Percentiles rank a stretch among this genome's conserved stretches.
These are phyloP conservation scores for Scaptomyza polygonia DNA, from an alignment of 2,888 invertebrate genomes.

Conservation along the genomic window DNA sequence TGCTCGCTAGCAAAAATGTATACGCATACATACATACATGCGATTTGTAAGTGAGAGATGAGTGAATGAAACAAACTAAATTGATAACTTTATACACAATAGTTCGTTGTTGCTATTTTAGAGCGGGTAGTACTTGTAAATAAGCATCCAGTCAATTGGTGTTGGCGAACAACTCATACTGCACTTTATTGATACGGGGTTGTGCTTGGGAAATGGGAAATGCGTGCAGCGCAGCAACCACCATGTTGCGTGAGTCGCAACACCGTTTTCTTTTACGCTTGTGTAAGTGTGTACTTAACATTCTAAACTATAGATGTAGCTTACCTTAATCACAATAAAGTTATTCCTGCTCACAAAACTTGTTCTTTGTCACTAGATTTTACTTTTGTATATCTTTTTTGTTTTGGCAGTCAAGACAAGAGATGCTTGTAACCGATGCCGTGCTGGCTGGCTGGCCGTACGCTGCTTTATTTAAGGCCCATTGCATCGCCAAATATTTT, in stretches of 20 bases:
- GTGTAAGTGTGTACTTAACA: too few species aligned
- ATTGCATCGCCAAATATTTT: constrained; percentile 27
- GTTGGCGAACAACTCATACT: constrained; percentile 4
- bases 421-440: constrained; percentile 13
- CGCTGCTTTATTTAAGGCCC: constrained; percentile 48
- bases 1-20: constrained; percentile 12
- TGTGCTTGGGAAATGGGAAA: not conserved
- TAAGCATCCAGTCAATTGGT: not conserved
- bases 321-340: constrained; percentile 34
- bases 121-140: not conserved
- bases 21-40: constrained; percentile 2
- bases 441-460: not conserved
- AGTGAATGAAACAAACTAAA: constrained; percentile 2
- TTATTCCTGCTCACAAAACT: constrained; percentile 38
- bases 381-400: not conserved
- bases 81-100: constrained; percentile 31
- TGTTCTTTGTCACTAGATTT: constrained; percentile 20
- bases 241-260: constrained; percentile 15
- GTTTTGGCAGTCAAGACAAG: constrained; percentile 19
- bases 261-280: constrained; percentile 30
- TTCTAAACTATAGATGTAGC: constrained; percentile 10
- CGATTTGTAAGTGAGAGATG: constrained; percentile 5
- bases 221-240: constrained; percentile 38
- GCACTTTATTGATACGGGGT: constrained; percentile 16
- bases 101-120: not conserved